Conservation (phyloP, 2,797 vertebrate genomes). For the Odontamblyopus lacepedii region DNA sequence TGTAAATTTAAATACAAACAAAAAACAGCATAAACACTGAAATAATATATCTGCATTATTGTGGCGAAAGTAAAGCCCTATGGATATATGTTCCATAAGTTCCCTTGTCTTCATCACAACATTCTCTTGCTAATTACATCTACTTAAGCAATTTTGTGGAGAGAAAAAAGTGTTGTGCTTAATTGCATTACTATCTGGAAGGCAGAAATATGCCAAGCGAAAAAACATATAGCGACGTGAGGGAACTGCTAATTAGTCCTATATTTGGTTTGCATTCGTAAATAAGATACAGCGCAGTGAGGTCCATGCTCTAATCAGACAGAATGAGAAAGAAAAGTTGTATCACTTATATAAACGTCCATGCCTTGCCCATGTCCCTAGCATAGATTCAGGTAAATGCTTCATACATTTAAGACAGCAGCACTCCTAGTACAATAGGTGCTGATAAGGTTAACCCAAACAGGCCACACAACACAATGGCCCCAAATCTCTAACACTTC, state of each 20-base stretch:
- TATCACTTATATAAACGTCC: conserved; percentile 11
- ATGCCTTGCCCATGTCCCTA: conserved; percentile 13
- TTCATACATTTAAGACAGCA: conserved; percentile 10
- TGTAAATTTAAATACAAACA: neutral
- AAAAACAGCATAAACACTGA: neutral
- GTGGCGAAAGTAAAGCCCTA: conserved; percentile 48
- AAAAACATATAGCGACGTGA: conserved; percentile 78
- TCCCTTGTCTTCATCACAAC: conserved; percentile 70
- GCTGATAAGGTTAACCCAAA: conserved; percentile 69
- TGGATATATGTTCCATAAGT: conserved; percentile 63
- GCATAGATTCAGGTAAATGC: conserved; percentile 35
- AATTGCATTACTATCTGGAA: conserved; percentile 86
- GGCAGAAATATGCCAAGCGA: conserved; percentile 79
- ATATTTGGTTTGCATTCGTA: conserved; percentile 78
- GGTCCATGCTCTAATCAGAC: conserved; percentile 69
- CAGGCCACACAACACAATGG: conserved; percentile 53
- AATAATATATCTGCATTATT: conserved; percentile 20
- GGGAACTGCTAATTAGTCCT: conserved; percentile 78
- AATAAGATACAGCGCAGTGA: conserved; percentile 56
- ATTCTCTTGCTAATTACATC: conserved; percentile 77
- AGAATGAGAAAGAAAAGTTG: conserved; percentile 66
- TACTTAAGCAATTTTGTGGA: conserved; percentile 76
- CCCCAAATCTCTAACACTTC: conserved; percentile 37
- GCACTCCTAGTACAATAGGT: conserved; percentile 49
- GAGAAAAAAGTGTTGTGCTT: conserved; percentile 66